Evolutionary conservation across 2,888 invertebrate species (phyloP), one percentile per base, ranked within the genome.

Genomic region (Opisthograptis luteolata): DNA sequence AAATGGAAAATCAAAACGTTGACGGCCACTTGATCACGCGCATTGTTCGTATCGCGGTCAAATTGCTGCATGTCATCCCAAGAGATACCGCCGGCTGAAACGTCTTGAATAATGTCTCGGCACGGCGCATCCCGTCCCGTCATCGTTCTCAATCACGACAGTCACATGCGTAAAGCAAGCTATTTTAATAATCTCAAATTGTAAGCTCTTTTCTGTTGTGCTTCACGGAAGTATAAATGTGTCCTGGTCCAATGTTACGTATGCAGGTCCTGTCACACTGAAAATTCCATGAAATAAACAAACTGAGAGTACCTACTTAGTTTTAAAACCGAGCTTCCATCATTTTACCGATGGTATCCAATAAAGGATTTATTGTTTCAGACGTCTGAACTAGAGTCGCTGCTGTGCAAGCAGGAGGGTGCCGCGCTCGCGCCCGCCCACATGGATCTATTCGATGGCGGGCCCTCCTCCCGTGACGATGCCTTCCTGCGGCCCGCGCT

Each of bases 401-500:
- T 95, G 90, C 93, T 96, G 80, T 94, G 94, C 91, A 94, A 95
- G 87, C 94, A 94, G 91, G 95, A 91, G 93, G 94, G 92, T 91
- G 94, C 79, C 64, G 88, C 76, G 79, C 88, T 84, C 88, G 93
- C 84, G 90, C 93, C 85, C 93, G 92, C 81, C 92, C 81, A 87
- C 91, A 84, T 91, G 88, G 86, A 87, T 76, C 84, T 91, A 44
- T 91, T 91, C 76, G 88, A 91, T 58, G 84, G 93, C 27, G 92
- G 92, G 39, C 81, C 91, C 41, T 87, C 88, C 56, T 87, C 92
- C 84, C 78, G 95, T 81, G 97, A 97, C 85, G 97, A 97, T 87
- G 95, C 95, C 42, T 97, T 96, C 87, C 93, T 96, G 65, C 94
- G 96, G 70, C 96, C 97, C 31, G 96, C 96, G 20, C 92, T 97